Conservation (phyloP, 2,888 invertebrate genomes). For the Bhutanitis thaidina region DNA sequence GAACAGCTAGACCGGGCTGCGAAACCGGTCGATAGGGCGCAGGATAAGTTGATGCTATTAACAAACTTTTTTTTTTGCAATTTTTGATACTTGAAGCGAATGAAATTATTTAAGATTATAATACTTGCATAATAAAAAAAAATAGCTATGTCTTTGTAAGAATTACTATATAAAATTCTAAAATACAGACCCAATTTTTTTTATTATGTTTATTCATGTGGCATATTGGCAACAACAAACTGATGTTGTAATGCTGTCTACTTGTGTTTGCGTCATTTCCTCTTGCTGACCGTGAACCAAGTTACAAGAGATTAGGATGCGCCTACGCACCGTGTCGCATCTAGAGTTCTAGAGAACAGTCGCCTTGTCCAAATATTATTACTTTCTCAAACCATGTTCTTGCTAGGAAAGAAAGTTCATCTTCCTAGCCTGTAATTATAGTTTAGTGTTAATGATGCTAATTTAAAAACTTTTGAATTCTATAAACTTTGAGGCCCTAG, state of each 20-base stretch:
- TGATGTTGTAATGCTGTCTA: conserved; percentile 56
- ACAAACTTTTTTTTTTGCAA: conserved; percentile 22
- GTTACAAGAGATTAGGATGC: conserved; percentile 67
- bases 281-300: conserved; percentile 72
- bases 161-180: no score
- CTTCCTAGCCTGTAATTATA: no score
- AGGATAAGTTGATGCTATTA: conserved; percentile 22
- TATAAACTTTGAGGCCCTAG: no score
- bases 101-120: neutral
- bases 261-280: conserved; percentile 74
- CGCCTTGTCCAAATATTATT: conserved; percentile 32
- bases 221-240: conserved; percentile 55
- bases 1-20: conserved; percentile 32
- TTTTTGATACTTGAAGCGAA: conserved; percentile 9
- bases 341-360: conserved; percentile 49
- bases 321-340: conserved; percentile 41
- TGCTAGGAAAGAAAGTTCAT: no score
- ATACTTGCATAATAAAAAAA: no score
- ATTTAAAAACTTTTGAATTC: no score
- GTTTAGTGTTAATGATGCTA: no score
- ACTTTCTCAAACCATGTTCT: no score
- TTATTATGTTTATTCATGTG: conserved; percentile 30
- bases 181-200: no score
- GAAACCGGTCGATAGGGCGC: conserved; percentile 34
- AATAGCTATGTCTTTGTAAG: no score